These are phyloP conservation scores for Neoniphon sammara DNA, from an alignment of 2,797 vertebrate species.

Conservation along the genomic window DNA sequence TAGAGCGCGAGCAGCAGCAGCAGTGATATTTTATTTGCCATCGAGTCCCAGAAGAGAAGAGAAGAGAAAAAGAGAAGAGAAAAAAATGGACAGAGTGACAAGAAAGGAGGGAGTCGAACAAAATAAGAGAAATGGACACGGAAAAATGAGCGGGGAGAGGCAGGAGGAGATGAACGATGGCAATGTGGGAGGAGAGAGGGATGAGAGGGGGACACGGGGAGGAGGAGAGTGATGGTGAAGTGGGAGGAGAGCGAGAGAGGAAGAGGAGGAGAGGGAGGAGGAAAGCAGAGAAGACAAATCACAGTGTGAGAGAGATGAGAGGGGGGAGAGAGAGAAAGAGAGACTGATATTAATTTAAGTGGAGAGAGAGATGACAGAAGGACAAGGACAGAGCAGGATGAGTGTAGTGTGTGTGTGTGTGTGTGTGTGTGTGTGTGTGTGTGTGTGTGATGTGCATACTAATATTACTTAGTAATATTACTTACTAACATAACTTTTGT, in stretches of 20 bases:
- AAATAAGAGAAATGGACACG: too few relatives aligned
- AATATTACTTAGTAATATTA: too few relatives aligned
- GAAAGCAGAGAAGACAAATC: neutral
- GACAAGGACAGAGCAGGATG: slow-evolving; percentile 34
- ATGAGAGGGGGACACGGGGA: neutral
- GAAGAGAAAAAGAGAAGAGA: too few relatives aligned
- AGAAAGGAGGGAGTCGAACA: too few relatives aligned
- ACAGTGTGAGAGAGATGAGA: neutral
- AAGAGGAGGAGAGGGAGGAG: slow-evolving; percentile 11
- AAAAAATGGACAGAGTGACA: too few relatives aligned
- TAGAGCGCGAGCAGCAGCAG: neutral
- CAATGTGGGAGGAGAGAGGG: neutral
- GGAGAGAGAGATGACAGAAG: slow-evolving; percentile 44
- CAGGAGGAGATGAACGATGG: neutral
- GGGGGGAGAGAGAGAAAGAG: slow-evolving; percentile 6
- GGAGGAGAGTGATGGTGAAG: slow-evolving; percentile 20
- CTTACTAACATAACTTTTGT: too few relatives aligned
- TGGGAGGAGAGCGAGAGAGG: neutral
- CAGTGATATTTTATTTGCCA: neutral
- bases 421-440: slow-evolving; percentile 10
- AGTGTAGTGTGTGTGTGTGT: slow-evolving; percentile 4
- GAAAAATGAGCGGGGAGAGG: neutral
- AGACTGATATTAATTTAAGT: slow-evolving; percentile 41
- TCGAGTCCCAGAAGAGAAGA: slow-evolving; percentile 1
- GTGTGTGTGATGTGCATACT: too few relatives aligned